phyloP scores from a whole-genome alignment of 2,888 invertebrate species.

The Sinhomidia bicolor region DNA sequence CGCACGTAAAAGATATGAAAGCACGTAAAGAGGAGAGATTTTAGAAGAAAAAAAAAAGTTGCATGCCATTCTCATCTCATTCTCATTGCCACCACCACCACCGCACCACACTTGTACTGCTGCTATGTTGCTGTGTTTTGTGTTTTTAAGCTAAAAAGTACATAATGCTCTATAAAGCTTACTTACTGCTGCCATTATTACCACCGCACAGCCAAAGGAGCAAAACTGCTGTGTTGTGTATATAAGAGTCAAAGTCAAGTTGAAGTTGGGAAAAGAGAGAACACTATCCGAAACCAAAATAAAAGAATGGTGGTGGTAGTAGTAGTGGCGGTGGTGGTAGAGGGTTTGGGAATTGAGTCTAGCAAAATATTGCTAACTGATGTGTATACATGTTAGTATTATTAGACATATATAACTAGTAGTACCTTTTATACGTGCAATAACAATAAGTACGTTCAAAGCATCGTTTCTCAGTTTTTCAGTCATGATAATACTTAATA shows the following conservation, averaged over 20 bases:
- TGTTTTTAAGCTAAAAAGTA: conserved; percentile 30
- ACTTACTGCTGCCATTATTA: conserved; percentile 20
- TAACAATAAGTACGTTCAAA: not conserved
- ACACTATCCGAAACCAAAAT: conserved; percentile 26
- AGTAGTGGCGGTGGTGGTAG: too few species aligned
- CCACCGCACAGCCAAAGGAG: not conserved
- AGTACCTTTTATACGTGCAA: not conserved
- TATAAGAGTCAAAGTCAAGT: not conserved
- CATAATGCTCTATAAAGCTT: conserved; percentile 21
- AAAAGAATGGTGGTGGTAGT: conserved; percentile 17
- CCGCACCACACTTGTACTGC: too few species aligned
- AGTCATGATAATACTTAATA: conserved; percentile 4
- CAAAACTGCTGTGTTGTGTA: too few species aligned
- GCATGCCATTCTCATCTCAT: not conserved
- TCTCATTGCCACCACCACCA: not conserved
- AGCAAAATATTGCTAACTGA: conserved; percentile 39
- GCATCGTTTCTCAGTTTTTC: too few species aligned
- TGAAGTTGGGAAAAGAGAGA: not conserved
- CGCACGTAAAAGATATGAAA: not conserved
- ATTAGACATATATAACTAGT: not conserved
- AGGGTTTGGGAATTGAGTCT: conserved; percentile 33
- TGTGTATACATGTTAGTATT: conserved; percentile 2
- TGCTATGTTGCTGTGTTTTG: not conserved
- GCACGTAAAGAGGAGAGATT: not conserved
- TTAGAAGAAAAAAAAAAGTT: not conserved